Percentiles rank a stretch among this genome's conserved stretches.
These are phyloP conservation scores for Porites lutea DNA, from an alignment of 64 coral and sea anemone species.

Conservation along the genomic window DNA sequence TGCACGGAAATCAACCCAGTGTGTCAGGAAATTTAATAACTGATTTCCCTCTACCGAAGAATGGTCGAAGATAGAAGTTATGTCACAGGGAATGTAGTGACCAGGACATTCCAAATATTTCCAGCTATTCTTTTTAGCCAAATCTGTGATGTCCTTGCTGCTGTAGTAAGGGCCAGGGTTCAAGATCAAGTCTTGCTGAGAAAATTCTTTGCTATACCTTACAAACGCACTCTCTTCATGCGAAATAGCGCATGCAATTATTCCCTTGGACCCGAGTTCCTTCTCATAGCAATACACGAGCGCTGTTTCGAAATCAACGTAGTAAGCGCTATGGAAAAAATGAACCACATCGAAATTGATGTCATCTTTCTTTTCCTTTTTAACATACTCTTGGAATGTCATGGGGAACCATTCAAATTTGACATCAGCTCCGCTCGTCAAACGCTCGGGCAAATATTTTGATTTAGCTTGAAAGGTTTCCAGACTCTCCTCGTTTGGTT, in stretches of 20 bases:
- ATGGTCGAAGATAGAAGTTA: conserved; percentile 28
- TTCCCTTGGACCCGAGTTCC: background rate
- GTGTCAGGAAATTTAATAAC: conserved; percentile 42
- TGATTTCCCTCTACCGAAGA: background rate
- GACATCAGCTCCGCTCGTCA: background rate
- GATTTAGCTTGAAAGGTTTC: background rate
- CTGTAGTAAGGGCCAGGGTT: background rate
- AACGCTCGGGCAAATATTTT: background rate
- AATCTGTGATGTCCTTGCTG: background rate
- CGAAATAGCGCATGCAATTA: background rate
- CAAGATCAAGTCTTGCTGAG: background rate
- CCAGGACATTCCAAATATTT: conserved; percentile 19
- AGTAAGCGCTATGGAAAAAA: conserved; percentile 57
- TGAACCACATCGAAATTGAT: conserved; percentile 30
- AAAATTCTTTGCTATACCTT: background rate
- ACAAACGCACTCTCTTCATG: background rate
- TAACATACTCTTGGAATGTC: background rate
- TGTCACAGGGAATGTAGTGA: conserved; percentile 19
- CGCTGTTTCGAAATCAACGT: conserved; percentile 41
- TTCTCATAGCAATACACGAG: conserved; percentile 26
- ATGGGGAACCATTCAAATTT: background rate
- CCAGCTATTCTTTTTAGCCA: conserved; percentile 56
- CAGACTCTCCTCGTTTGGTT: background rate
- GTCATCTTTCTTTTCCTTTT: background rate
- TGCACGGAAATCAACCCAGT: background rate